Evolutionary conservation across 2,113 vertebrate species (phyloP).

Genomic region (Semicossyphus pulcher): DNA sequence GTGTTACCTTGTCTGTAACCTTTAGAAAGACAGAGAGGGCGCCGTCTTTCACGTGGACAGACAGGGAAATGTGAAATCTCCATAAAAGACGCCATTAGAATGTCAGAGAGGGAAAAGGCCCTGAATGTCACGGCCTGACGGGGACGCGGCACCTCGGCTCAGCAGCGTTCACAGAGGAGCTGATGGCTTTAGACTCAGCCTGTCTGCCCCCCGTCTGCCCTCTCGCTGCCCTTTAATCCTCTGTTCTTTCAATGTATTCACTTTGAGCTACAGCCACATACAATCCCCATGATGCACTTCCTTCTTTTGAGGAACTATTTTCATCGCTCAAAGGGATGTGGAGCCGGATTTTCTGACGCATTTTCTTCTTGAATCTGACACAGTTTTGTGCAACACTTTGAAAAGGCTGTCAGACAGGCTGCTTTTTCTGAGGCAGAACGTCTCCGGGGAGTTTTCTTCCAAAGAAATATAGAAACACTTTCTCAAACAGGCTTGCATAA

Average conservation of each 20-base stretch:
- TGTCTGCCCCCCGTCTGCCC: constrained; percentile 53
- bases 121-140: constrained; percentile 67
- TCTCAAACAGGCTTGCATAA: constrained; percentile 49
- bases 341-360: constrained; percentile 39
- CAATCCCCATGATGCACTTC: constrained; percentile 47
- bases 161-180: constrained; percentile 45
- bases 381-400: constrained; percentile 61
- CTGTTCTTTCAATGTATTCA: constrained; percentile 56
- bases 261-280: constrained; percentile 59
- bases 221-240: constrained; percentile 63
- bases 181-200: constrained; percentile 63
- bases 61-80: constrained; percentile 70
- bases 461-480: constrained; percentile 42
- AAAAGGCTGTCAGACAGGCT: constrained; percentile 58
- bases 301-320: constrained; percentile 60
- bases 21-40: constrained; percentile 58
- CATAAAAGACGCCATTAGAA: constrained; percentile 70
- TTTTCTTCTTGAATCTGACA: constrained; percentile 60
- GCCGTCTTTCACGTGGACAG: constrained; percentile 48
- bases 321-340: constrained; percentile 48
- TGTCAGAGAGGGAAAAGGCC: constrained; percentile 60
- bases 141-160: constrained; percentile 45
- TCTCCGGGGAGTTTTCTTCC: constrained; percentile 54
- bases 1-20: constrained; percentile 68
- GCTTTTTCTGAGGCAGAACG: constrained; percentile 51